Evolutionary conservation across 1,140 invertebrate genomes (phyloP), one percentile per base, ranked within the genome.

Genomic region (Wiebesia pumilae): DNA sequence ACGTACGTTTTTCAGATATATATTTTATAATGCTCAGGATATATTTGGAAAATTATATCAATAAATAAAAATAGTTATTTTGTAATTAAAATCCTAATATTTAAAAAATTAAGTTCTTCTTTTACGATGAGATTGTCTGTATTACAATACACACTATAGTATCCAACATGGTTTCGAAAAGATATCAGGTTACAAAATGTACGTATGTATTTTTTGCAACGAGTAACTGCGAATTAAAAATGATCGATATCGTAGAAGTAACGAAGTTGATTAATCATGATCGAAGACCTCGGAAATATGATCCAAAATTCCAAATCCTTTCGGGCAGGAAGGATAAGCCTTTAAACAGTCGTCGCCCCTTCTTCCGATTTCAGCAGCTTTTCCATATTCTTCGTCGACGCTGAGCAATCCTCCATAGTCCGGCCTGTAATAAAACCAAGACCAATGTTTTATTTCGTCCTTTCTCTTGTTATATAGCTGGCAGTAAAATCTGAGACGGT

Each of bases 241-340:
- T 81, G 79, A 79, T 58, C 6, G 33, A 79, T 79, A 51, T 24
- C 30, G n/a, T n/a, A 77, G 43, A 27, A 51, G 21, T 19, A 16
- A 77, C 10, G 27, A 79, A 40, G 73, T 16, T 81, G 51, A 69
- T 88, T 69, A 87, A 75, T 83, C 77, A 33, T 83, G 58, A 81
- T 81, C 84, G 84, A 84, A 71, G 80, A 90, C 24, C 51, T 73
- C 80, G 30, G 91, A 91, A 51, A 93, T 91, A 65, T 84, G 89
- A 88, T 94, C 93, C 38, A 94, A 88, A 85, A 94, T 90, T 69
- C 92, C 92, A 51, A 90, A 90, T 81, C 92, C 92, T n/a, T 88
- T 38, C 3, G 90, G 90, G 85, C 93, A 94, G 16, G 82, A 82
- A 40, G 89, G 78, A 83, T 93, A 94, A 58, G 92, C 90, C 51